phyloP scores from a whole-genome alignment of 1,140 invertebrate genomes.

The Procambarus virginalis region DNA sequence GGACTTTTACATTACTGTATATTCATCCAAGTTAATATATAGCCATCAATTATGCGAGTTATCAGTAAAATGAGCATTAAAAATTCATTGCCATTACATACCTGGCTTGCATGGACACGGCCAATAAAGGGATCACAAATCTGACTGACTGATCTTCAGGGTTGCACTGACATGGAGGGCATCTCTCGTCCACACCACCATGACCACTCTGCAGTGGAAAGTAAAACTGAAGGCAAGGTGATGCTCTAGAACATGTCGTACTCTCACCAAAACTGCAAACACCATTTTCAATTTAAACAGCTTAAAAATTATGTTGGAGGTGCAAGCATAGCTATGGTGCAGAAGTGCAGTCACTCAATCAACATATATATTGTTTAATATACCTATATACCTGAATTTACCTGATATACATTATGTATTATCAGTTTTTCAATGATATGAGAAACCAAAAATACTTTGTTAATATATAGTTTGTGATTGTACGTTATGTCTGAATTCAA shows the following conservation, averaged over 20 bases:
- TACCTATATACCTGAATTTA: too few species aligned
- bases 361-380: too few species aligned
- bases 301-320: too few species aligned
- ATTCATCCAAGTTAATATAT: background rate
- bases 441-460: too few species aligned
- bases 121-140: constrained; percentile 91
- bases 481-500: too few species aligned
- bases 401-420: too few species aligned
- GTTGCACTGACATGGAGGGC: constrained; percentile 80
- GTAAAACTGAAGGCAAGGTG: constrained; percentile 19
- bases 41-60: background rate
- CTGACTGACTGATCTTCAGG: constrained; percentile 83
- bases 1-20: background rate
- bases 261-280: too few species aligned
- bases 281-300: too few species aligned
- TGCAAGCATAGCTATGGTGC: too few species aligned
- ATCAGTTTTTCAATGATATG: too few species aligned
- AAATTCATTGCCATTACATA: background rate
- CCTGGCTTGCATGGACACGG: constrained; percentile 89
- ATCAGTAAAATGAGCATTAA: background rate
- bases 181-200: constrained; percentile 77
- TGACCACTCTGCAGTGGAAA: constrained; percentile 75
- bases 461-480: background rate
- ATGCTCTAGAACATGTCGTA: too few species aligned
- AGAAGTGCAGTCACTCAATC: too few species aligned